phyloP scores from a whole-genome alignment of 2,113 vertebrate genomes.

The Hippolais icterina region DNA sequence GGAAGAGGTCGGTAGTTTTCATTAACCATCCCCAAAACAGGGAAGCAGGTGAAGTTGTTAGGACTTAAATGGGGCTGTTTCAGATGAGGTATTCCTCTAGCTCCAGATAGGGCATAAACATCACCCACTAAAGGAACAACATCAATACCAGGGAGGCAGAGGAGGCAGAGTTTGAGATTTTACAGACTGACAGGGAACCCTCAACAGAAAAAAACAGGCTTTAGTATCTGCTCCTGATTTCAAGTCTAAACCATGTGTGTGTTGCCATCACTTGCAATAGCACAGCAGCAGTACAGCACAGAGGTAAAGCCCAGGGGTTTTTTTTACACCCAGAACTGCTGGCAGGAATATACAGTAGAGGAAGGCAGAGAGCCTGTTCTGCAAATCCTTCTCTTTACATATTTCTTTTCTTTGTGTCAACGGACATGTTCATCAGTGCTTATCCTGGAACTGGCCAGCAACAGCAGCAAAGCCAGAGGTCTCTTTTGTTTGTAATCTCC shows the following conservation, averaged over 20 bases:
- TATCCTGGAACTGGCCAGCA: neutral
- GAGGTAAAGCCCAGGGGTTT: neutral
- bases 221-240: neutral
- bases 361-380: neutral
- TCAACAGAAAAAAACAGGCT: neutral
- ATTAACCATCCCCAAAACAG: neutral
- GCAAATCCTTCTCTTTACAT: neutral
- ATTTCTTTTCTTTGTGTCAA: neutral
- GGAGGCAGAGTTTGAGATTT: neutral
- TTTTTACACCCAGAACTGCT: neutral
- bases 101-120: neutral
- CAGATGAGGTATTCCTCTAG: neutral
- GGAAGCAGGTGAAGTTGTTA: neutral
- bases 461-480: slow-evolving; percentile 33
- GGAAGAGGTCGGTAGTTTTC: neutral
- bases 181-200: neutral
- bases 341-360: neutral
- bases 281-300: neutral
- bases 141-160: neutral
- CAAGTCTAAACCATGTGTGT: neutral
- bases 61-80: neutral
- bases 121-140: neutral
- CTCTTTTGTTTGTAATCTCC: slow-evolving; percentile 27
- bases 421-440: neutral
- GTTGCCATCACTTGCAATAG: neutral